Evolutionary conservation across 2,797 vertebrate genomes (phyloP), one percentile per base, ranked within the genome.

Genomic region (Momotus momota): DNA sequence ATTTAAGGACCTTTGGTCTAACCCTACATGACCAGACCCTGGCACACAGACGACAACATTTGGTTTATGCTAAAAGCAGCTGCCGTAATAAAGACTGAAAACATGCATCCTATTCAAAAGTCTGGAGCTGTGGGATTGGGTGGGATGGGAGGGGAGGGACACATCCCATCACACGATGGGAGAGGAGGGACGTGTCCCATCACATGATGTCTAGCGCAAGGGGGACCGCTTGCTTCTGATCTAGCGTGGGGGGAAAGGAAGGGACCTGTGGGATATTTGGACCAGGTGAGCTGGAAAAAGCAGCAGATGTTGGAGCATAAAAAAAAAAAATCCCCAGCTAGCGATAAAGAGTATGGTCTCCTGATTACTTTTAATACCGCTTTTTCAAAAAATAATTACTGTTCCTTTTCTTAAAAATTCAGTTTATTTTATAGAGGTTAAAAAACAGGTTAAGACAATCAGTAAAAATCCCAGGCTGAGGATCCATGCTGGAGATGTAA

Each of bases 321-420:
- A 41, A n/a, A 49, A 46, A 83, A 71, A 65, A 81, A 65, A 17
- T 58, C 86, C 83, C 67, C 10, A 78, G 29, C 49, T 38, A 71
- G 67, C 8, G 26, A 78, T 69, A 49, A 73, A 82, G 41, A 71
- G n/a, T 25, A 46, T 7, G 11, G 54, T 69, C 40, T 65, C 58
- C 46, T 61, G 60, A 92, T 92, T n/a, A 45, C 60, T 87, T 77
- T 60, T 65, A 85, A 81, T 45, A 64, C 45, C 21, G 60, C n/a
- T 79, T 96, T 62, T 84, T 13, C 54, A 26, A 18, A 92, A 95
- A 92, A 94, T 85, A 94, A 94, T 95, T 95, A 88, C 60, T 71
- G 38, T 25, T 90, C 45, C 71, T 84, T 94, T 89, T 82, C 83
- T 74, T 78, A 61, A 90, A 93, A 94, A 80, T 77, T 82, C 75